Evolutionary conservation across 2,113 vertebrate species (phyloP).

Genomic region (Phyllostomus discolor): DNA sequence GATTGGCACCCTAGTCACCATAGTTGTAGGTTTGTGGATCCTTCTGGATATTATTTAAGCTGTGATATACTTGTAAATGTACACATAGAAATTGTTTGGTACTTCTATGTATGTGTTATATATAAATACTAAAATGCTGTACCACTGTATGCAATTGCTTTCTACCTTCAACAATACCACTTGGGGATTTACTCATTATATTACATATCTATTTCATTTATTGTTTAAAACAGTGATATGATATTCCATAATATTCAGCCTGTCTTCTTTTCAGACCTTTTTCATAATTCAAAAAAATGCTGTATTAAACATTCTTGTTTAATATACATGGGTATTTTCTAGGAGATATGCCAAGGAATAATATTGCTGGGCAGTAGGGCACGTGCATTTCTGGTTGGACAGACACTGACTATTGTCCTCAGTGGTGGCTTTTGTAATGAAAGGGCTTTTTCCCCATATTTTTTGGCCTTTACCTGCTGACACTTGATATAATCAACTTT

Average conservation of each 20-base stretch:
- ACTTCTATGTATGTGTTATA: not conserved
- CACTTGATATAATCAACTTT: not conserved
- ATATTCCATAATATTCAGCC: not conserved
- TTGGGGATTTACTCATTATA: not conserved
- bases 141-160: not conserved
- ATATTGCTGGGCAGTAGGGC: not conserved
- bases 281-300: not conserved
- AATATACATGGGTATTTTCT: not conserved
- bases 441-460: not conserved
- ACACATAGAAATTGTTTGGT: not conserved
- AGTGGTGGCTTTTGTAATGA: not conserved
- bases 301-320: not conserved
- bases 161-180: not conserved
- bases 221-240: not conserved
- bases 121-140: not conserved
- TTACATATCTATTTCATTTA: not conserved
- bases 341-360: not conserved
- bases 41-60: not conserved
- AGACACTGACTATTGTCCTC: not conserved
- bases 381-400: not conserved
- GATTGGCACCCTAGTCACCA: not conserved
- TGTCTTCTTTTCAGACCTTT: not conserved
- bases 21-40: not conserved
- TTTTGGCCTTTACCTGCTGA: not conserved
- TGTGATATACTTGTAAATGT: not conserved